A percentile compares a stretch with the other conserved stretches of the same genome.
These are phyloP conservation scores for Staurois parvus DNA, from an alignment of 2,797 vertebrate species.

Conservation along the genomic window DNA sequence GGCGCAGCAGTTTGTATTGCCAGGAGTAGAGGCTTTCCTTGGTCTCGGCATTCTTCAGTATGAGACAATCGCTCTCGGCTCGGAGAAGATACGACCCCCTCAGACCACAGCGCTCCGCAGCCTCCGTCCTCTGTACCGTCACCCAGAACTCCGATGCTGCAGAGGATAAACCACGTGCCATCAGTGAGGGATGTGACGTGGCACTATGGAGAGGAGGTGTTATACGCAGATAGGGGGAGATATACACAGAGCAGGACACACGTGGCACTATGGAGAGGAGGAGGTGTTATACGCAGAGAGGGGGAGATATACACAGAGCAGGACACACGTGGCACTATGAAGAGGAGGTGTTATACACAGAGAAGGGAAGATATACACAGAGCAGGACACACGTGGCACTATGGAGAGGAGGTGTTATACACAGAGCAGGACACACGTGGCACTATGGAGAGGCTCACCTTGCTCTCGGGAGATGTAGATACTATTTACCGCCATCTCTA, in stretches of 20 bases:
- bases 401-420: too few relatives aligned
- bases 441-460: constrained; percentile 75
- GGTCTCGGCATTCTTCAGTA: constrained; percentile 83
- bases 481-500: constrained; percentile 95
- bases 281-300: too few relatives aligned
- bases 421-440: too few relatives aligned
- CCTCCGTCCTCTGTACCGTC: constrained; percentile 88
- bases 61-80: constrained; percentile 81
- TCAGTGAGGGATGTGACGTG: not conserved
- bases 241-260: too few relatives aligned
- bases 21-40: constrained; percentile 82
- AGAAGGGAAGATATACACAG: too few relatives aligned
- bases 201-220: too few relatives aligned
- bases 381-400: too few relatives aligned
- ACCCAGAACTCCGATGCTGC: constrained; percentile 93
- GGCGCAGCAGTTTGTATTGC: constrained; percentile 93
- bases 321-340: too few relatives aligned
- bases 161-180: not conserved
- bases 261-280: too few relatives aligned
- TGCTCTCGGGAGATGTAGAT: constrained; percentile 92
- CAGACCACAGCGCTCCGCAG: constrained; percentile 88
- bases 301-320: too few relatives aligned
- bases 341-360: too few relatives aligned
- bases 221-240: too few relatives aligned
- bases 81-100: constrained; percentile 86